Evolutionary conservation across 2,888 invertebrate genomes (phyloP).

Genomic region (Limnephilus rhombicus): DNA sequence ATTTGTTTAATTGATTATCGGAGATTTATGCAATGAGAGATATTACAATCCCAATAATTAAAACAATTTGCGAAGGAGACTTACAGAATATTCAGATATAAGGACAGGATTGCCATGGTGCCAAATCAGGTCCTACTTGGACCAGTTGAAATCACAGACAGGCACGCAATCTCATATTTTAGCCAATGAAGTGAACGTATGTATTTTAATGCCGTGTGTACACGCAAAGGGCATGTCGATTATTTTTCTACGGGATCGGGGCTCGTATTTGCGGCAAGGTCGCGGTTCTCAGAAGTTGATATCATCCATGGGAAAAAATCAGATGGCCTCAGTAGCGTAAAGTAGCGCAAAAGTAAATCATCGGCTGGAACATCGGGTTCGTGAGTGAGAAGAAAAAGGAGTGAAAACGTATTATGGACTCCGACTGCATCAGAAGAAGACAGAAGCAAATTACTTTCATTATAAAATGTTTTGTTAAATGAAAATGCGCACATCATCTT

Average conservation of each 20-base stretch:
- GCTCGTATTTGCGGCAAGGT: conserved; percentile 14
- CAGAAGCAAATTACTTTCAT: neutral
- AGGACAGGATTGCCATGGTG: neutral
- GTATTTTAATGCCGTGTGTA: neutral
- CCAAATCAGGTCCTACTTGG: conserved; percentile 2
- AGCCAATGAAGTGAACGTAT: neutral
- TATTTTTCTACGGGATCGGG: conserved; percentile 26
- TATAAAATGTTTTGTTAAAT: neutral
- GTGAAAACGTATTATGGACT: neutral
- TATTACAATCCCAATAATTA: neutral
- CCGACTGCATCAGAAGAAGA: neutral
- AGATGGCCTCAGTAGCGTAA: neutral
- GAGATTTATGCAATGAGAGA: neutral
- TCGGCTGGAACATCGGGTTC: neutral
- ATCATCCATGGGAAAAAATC: neutral
- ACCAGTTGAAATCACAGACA: conserved; percentile 23
- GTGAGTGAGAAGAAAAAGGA: neutral
- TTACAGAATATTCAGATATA: neutral
- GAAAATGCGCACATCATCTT: neutral
- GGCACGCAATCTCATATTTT: conserved; percentile 30
- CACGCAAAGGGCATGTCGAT: conserved; percentile 35
- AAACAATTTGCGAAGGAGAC: neutral
- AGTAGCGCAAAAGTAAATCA: neutral
- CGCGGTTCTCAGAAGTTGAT: conserved; percentile 19
- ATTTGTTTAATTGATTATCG: too few species aligned